Evolutionary conservation across 2,888 invertebrate species (phyloP).

Genomic region (Alviniconcha strummeri): DNA sequence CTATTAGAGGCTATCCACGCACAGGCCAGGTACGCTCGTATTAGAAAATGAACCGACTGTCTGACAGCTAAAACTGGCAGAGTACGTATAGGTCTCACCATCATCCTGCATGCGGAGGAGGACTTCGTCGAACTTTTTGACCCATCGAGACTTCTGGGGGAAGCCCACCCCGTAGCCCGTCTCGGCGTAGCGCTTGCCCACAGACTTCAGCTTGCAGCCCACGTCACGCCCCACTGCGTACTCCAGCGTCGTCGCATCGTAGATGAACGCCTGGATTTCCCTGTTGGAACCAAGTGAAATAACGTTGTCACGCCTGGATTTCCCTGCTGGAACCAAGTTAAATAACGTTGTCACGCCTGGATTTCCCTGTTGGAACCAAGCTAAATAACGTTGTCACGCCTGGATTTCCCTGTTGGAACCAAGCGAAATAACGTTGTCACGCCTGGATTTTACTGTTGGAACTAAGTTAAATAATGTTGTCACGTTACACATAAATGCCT

Average conservation of each 20-base stretch:
- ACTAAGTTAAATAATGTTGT: too few relatives aligned
- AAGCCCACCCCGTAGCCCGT: slow-evolving; percentile 97
- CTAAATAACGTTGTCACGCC: slow-evolving; percentile 77
- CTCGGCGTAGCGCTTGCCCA: slow-evolving; percentile 94
- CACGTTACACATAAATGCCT: slow-evolving; percentile 75
- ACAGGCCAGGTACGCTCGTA: too few relatives aligned
- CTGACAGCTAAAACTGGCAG: background rate
- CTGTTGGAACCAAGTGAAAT: slow-evolving; percentile 71
- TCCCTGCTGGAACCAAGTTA: slow-evolving; percentile 76
- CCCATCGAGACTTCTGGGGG: slow-evolving; percentile 90
- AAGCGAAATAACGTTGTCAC: too few relatives aligned
- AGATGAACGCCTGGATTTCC: slow-evolving; percentile 96
- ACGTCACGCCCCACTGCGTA: slow-evolving; percentile 97
- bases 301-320: slow-evolving; percentile 84
- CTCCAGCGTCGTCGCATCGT: slow-evolving; percentile 98
- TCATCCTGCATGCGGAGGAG: slow-evolving; percentile 65
- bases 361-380: slow-evolving; percentile 79
- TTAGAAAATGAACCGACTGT: too few relatives aligned
- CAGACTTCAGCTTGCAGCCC: slow-evolving; percentile 91
- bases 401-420: slow-evolving; percentile 83
- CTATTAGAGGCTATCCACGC: too few relatives aligned
- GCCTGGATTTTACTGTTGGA: too few relatives aligned
- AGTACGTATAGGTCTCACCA: slow-evolving; percentile 51
- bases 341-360: slow-evolving; percentile 82
- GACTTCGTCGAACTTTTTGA: slow-evolving; percentile 63